These are phyloP conservation scores for Oscheius sp. DNA, from an alignment of 2,888 invertebrate genomes.

Conservation along the genomic window DNA sequence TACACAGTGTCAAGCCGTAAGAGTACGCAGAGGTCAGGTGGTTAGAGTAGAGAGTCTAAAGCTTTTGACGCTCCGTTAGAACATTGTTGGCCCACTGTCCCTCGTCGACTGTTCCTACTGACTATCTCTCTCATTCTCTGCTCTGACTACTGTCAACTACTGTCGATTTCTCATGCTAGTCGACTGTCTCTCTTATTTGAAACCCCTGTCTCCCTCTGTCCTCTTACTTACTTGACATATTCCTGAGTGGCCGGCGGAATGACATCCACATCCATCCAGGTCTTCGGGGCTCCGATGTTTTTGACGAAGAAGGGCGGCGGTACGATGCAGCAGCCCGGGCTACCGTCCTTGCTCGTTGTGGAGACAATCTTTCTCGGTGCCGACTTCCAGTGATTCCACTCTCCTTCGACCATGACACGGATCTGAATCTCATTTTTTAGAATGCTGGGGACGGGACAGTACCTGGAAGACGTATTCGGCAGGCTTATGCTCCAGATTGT, in stretches of 20 bases:
- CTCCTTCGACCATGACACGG: constrained; percentile 68
- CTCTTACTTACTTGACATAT: constrained; percentile 65
- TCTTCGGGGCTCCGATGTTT: constrained; percentile 68
- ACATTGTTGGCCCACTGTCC: too few relatives aligned
- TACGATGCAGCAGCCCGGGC: constrained; percentile 72
- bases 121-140: too few relatives aligned
- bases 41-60: too few relatives aligned
- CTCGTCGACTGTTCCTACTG: too few relatives aligned
- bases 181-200: too few relatives aligned
- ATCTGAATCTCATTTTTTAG: constrained; percentile 53
- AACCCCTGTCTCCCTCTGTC: background rate
- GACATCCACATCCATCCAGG: constrained; percentile 68
- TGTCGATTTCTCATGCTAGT: too few relatives aligned
- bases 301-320: constrained; percentile 73
- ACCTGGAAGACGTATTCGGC: constrained; percentile 72
- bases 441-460: background rate
- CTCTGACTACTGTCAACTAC: too few relatives aligned
- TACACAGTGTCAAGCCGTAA: too few relatives aligned
- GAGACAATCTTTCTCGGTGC: constrained; percentile 63
- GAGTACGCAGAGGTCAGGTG: too few relatives aligned
- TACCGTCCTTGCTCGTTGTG: constrained; percentile 60
- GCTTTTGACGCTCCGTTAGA: too few relatives aligned
- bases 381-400: constrained; percentile 73
- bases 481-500: constrained; percentile 69
- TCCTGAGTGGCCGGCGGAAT: constrained; percentile 71